A percentile compares a stretch with the other conserved stretches of the same genome.
These are phyloP conservation scores for Blastobasis lacticolella DNA, from an alignment of 2,888 invertebrate species.

Conservation along the genomic window DNA sequence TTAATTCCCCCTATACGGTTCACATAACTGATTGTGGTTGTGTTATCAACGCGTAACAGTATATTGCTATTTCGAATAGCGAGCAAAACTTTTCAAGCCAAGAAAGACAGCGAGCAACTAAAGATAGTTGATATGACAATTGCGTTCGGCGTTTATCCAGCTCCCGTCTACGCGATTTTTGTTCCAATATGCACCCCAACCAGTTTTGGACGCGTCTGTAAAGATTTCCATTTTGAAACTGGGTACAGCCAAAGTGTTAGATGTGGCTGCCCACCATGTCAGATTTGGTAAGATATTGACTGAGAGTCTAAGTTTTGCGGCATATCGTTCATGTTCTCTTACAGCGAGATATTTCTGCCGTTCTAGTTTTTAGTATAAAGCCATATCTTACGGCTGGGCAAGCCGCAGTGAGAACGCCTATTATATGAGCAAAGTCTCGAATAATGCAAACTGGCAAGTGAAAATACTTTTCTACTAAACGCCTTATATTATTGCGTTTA, in stretches of 20 bases:
- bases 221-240: constrained; percentile 7
- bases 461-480: too few relatives aligned
- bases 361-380: constrained; percentile 8
- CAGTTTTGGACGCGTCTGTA: constrained; percentile 12
- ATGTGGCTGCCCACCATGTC: background rate
- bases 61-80: constrained; percentile 5
- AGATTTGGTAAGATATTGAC: background rate
- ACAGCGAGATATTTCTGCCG: constrained; percentile 3
- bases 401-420: constrained; percentile 8
- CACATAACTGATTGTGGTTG: constrained; percentile 11
- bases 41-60: constrained; percentile 14
- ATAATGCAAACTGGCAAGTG: too few relatives aligned
- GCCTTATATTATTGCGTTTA: too few relatives aligned
- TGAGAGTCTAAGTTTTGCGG: background rate
- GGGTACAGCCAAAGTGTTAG: background rate
- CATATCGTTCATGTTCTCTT: constrained; percentile 2
- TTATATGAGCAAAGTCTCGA: constrained; percentile 9
- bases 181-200: constrained; percentile 11
- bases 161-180: constrained; percentile 7
- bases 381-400: constrained; percentile 9
- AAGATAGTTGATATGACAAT: constrained; percentile 10
- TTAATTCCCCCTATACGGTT: constrained; percentile 13
- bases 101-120: constrained; percentile 12
- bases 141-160: constrained; percentile 8
- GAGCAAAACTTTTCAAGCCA: too few relatives aligned